Percentiles rank a stretch among this genome's conserved stretches.
Evolutionary conservation across 2,797 vertebrate genomes (phyloP).

Genomic region (Benthosema pterotum): DNA sequence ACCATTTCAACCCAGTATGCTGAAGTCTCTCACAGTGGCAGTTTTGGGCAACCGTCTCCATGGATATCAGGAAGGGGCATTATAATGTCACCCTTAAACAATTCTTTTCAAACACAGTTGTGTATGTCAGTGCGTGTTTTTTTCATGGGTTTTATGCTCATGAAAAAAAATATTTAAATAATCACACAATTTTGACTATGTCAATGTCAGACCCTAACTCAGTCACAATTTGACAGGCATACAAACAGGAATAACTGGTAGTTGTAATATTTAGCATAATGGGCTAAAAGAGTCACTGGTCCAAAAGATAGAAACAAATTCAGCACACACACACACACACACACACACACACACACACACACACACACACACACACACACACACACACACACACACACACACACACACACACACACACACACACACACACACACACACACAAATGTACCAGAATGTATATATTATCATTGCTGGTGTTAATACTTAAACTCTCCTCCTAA

Average conservation of each 20-base stretch:
- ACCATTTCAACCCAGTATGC: slow-evolving; percentile 68
- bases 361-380: slow-evolving; percentile 29
- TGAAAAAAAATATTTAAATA: no score
- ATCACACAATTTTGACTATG: no score
- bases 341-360: slow-evolving; percentile 29
- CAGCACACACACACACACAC: slow-evolving; percentile 26
- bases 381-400: slow-evolving; percentile 29
- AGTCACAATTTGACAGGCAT: slow-evolving; percentile 10
- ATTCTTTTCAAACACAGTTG: slow-evolving; percentile 6
- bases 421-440: slow-evolving; percentile 29
- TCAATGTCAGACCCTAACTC: no score
- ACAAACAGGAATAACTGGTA: slow-evolving; percentile 25
- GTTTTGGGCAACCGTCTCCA: slow-evolving; percentile 37
- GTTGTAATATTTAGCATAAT: slow-evolving; percentile 11
- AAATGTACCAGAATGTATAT: slow-evolving; percentile 30
- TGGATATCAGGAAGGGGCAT: slow-evolving; percentile 68
- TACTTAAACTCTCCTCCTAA: slow-evolving; percentile 19
- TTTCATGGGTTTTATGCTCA: slow-evolving; percentile 3
- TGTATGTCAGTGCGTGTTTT: slow-evolving; percentile 22
- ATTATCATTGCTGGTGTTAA: slow-evolving; percentile 34
- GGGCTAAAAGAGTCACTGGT: slow-evolving; percentile 5
- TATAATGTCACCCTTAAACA: slow-evolving; percentile 50
- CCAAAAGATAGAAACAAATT: slow-evolving; percentile 18
- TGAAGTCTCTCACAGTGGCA: slow-evolving; percentile 44
- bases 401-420: slow-evolving; percentile 29